Conservation (phyloP, 37 sponge, comb jelly and placozoan genomes). For the Ephydatia muelleri region DNA sequence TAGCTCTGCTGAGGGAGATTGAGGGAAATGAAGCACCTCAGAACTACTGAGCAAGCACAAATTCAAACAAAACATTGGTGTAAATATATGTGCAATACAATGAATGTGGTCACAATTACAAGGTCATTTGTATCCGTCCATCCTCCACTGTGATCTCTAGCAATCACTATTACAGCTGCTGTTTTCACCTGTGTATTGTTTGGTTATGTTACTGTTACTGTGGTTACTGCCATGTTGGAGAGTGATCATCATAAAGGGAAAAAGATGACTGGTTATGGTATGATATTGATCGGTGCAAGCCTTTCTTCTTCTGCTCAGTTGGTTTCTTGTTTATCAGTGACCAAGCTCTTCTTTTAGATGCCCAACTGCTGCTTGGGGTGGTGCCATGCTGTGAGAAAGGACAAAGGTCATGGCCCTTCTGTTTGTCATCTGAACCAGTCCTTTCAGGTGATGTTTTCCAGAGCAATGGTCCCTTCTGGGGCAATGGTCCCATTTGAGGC, state of each 20-base stretch:
- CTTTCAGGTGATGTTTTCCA: background rate
- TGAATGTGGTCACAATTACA: background rate
- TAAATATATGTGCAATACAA: background rate
- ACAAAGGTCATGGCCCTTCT: background rate
- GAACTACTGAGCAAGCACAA: background rate
- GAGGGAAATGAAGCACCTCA: conserved; percentile 17
- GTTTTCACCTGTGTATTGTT: background rate
- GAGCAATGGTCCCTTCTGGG: background rate
- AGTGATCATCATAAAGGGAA: background rate
- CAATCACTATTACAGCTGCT: background rate
- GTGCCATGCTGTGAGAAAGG: background rate
- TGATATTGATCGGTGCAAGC: background rate
- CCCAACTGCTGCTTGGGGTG: background rate
- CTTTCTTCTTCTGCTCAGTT: background rate
- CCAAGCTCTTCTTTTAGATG: background rate
- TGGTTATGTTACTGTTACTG: background rate
- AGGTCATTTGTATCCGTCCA: too few species aligned
- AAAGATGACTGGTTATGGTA: background rate
- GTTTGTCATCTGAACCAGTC: background rate
- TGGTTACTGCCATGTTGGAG: too few species aligned
- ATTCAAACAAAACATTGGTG: too few species aligned
- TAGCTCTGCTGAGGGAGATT: conserved; percentile 13
- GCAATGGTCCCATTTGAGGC: too few species aligned
- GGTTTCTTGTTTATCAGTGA: background rate
- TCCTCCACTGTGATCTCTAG: background rate